Evolutionary conservation across 1,140 invertebrate species (phyloP), one percentile per base, ranked within the genome.

Genomic region (Lysiphlebus fabarum): DNA sequence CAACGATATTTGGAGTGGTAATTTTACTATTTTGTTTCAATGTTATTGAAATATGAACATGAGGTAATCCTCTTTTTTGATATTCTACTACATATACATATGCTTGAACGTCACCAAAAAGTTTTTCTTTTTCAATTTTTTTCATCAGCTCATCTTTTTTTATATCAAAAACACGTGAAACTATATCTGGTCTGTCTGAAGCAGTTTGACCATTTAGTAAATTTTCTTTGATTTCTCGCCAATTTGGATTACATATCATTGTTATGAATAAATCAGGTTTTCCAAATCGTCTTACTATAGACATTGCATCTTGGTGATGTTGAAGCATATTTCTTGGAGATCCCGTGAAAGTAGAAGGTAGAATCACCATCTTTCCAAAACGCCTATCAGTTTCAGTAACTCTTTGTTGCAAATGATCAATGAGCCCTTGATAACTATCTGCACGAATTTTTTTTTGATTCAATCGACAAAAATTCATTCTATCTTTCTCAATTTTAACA

Each of bases 251-350:
- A 48, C 12, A 48, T 7, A 14, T 48, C 47, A 48, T 48, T 26
- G 73, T 77, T 51, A 73, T 72, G 62, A 77, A 78, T 56, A 78
- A 66, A 66, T 74, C 69, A 58, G 74, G 69, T 64, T 56, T 60
- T 12, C 73, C 75, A 63, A 71, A 78, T 59, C 70, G 49, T 49
- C 72, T 60, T n/a, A 81, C 47, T 60, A 78, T 80, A 11, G 76
- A 67, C 69, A 71, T 80, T 63, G 62, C 53, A 55, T 55, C 53
- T 43, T 55, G 53, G 11, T 55, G 42, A 17, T 55, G 53, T 17
- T 55, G 53, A 10, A 55, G 11, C 53, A 55, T 55, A 7, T 55
- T 55, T 1, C 53, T 1, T 41, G 53, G 53, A 33, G 53, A 55
- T 1, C 53, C 53, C n/a, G 40, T 55, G 53, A 55, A 55, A 7